These are phyloP conservation scores for Sthenelais limicola DNA, from an alignment of 2,888 invertebrate species.

Conservation along the genomic window DNA sequence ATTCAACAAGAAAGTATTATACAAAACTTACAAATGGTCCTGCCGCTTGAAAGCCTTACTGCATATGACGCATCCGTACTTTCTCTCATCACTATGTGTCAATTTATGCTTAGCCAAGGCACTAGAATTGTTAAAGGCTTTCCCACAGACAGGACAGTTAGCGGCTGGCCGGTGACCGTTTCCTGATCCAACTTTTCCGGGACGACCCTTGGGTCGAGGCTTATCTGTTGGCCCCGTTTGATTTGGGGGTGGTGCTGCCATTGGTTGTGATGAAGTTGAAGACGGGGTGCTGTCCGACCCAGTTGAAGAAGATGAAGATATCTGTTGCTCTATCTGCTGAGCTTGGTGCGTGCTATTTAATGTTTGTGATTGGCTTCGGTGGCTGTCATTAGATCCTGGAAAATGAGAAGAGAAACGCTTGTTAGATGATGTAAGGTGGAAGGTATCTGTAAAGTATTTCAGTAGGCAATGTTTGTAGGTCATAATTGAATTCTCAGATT, in stretches of 20 bases:
- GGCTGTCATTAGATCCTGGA: constrained; percentile 31
- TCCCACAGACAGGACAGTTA: constrained; percentile 88
- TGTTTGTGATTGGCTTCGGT: constrained; percentile 5
- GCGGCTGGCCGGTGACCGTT: constrained; percentile 47
- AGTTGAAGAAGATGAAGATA: constrained; percentile 36
- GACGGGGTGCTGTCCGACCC: constrained; percentile 56
- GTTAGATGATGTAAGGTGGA: no score
- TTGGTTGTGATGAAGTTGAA: constrained; percentile 66
- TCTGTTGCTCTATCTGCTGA: neutral
- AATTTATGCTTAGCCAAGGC: constrained; percentile 89
- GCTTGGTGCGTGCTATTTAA: neutral
- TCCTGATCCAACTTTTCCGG: constrained; percentile 80
- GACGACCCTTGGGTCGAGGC: constrained; percentile 79
- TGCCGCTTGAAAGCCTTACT: constrained; percentile 98
- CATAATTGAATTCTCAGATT: no score
- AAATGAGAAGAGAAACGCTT: no score
- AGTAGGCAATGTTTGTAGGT: no score
- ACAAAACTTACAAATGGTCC: constrained; percentile 95
- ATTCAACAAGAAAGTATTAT: no score
- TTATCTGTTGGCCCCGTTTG: constrained; percentile 33
- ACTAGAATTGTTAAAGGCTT: constrained; percentile 97
- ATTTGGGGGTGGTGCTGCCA: constrained; percentile 49
- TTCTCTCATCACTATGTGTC: constrained; percentile 97
- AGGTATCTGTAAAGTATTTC: no score
- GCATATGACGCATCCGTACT: constrained; percentile 95